Evolutionary conservation across 2,113 vertebrate species (phyloP).

Genomic region (Ictalurus punctatus): DNA sequence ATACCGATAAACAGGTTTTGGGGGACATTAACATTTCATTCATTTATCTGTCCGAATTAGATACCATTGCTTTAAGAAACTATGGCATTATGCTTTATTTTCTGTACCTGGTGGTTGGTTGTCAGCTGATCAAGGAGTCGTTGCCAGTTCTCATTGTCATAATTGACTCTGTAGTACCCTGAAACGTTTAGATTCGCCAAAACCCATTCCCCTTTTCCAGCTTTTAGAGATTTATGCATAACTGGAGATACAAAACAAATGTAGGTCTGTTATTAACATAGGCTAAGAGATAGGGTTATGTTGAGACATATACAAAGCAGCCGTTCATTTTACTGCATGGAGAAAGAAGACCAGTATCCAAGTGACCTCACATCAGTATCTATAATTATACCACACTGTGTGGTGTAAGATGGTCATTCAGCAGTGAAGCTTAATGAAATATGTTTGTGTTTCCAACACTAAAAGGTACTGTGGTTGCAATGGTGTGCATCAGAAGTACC

Average conservation of each 20-base stretch:
- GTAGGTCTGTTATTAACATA: neutral
- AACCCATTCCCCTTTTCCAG: conserved; percentile 69
- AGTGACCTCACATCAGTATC: neutral
- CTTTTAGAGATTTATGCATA: conserved; percentile 49
- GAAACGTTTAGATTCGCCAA: conserved; percentile 82
- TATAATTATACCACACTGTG: neutral
- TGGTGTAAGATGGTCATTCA: neutral
- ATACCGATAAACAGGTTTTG: neutral
- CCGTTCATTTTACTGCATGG: neutral
- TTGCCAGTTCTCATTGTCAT: conserved; percentile 85
- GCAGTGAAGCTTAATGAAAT: neutral
- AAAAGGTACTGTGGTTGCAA: neutral
- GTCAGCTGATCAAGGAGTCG: conserved; percentile 74
- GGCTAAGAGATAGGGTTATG: too few species aligned
- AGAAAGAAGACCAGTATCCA: neutral
- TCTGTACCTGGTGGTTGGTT: conserved; percentile 59
- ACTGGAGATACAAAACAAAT: conserved; percentile 58
- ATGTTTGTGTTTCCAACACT: neutral
- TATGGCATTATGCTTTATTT: neutral
- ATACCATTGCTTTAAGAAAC: neutral
- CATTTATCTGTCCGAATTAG: neutral
- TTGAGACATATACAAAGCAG: neutral
- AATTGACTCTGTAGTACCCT: conserved; percentile 91
- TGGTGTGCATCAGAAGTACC: conserved; percentile 64
- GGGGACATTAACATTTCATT: neutral